A percentile compares a stretch with the other conserved stretches of the same genome.
Conservation (phyloP, 2,113 vertebrate species). For the Geococcyx californianus region DNA sequence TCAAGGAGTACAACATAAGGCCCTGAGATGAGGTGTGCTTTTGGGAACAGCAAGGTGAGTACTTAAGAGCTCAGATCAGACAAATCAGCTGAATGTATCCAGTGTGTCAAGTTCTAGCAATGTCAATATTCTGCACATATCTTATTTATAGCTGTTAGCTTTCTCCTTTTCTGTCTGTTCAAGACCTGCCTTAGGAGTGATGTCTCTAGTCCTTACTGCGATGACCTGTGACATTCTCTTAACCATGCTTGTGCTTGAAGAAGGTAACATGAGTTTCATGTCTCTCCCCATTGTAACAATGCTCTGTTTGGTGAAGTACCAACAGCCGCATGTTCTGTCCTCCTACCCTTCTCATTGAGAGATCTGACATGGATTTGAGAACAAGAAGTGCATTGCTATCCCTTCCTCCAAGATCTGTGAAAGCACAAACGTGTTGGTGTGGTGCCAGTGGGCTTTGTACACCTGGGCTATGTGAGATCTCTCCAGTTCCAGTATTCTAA, state of each 20-base stretch:
- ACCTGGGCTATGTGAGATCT: neutral
- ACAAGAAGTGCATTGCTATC: neutral
- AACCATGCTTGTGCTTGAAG: neutral
- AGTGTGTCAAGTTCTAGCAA: neutral
- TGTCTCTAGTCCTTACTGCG: rapidly evolving
- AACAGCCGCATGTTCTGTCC: neutral
- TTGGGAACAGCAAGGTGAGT: neutral
- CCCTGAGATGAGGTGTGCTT: neutral
- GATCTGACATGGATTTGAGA: neutral
- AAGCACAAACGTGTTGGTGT: neutral
- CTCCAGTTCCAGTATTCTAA: neutral
- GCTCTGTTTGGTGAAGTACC: neutral
- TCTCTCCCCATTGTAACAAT: neutral
- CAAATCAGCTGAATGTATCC: neutral
- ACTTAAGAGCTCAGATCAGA: neutral
- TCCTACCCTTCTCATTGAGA: neutral
- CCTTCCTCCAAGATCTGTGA: neutral
- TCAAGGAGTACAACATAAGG: neutral
- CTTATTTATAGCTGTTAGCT: neutral
- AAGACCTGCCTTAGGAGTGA: neutral
- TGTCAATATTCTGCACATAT: neutral
- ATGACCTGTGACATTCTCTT: neutral
- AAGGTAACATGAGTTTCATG: neutral
- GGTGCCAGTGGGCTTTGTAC: neutral
- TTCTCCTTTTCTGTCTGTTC: neutral